Base-by-base conservation (phyloP, 2,113 vertebrate species). In the Syngnathus typhle region DNA sequence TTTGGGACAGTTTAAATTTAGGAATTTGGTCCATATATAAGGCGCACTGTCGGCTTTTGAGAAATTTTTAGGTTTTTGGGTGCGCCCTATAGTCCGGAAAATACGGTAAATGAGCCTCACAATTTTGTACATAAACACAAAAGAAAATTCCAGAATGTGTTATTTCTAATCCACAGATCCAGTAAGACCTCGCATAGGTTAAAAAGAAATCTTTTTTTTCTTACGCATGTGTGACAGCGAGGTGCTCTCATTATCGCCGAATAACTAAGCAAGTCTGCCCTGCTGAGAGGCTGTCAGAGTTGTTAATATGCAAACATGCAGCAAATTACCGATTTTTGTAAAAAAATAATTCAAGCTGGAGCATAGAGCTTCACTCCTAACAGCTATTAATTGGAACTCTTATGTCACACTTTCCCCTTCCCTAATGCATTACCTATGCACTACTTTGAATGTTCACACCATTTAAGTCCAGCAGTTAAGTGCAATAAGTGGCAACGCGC, bases 201-300 rank as follows among this genome's bases (percentile, higher is more conserved):
- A 12, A 21, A 41, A 60, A 18, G 8, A 41, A 61, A 61, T 43
- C 38, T 2, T 32, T 62, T n/a, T 63, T 37, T 68, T 60, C 65
- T 49, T 47, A 12, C 18, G 18, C 19, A 10, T 27, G 16, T 4
- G 21, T 18, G 70, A 69, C 56, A 59, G 64, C 67, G 21, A 64
- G 60, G 16, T 46, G 37, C 55, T 81, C 80, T 87, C 74, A 87
- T 88, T 87, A 87, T 80, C 84, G 27, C 86, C 84, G 86, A 86
- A 89, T 88, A 84, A 75, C 74, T 81, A 82, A 88, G 70, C 68
- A 64, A 70, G 49, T 41, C 19, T 32, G 56, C 38, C 67, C 80
- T 67, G 77, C 80, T 81, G 83, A 86, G 87, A 74, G 87, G 79
- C 76, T 81, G 67, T 83, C 72, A 81, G 80, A 88, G 76, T 82